phyloP scores from a whole-genome alignment of 2,797 vertebrate species.

The Halcyon chelicuti region DNA sequence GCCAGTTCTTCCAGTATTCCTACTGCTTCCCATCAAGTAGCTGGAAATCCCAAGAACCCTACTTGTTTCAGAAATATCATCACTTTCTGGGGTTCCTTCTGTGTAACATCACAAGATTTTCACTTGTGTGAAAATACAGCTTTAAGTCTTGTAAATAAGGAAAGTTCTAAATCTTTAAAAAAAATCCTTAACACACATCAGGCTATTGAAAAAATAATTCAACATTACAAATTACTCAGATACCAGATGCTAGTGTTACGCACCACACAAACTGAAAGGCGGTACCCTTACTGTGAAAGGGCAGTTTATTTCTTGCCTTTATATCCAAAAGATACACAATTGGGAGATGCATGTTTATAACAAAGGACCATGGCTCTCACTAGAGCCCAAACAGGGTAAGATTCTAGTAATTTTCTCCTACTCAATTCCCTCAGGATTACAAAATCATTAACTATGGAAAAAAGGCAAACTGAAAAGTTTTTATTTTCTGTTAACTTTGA shows the following conservation, averaged over 20 bases:
- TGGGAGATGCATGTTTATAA: background rate
- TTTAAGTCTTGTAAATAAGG: background rate
- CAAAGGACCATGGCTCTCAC: background rate
- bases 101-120: background rate
- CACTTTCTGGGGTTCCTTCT: background rate
- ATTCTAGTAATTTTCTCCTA: background rate
- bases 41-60: background rate
- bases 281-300: background rate
- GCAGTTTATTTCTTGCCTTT: background rate
- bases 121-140: background rate
- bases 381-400: background rate
- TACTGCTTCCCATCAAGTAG: background rate
- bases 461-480: background rate
- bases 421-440: background rate
- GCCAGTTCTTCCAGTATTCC: background rate
- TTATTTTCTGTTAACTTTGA: background rate
- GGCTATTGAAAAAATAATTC: background rate
- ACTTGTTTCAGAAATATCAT: background rate
- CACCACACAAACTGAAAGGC: background rate
- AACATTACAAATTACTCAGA: background rate
- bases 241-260: background rate
- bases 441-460: background rate
- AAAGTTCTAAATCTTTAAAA: background rate
- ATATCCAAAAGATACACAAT: rapidly evolving
- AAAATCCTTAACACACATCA: background rate